A percentile compares a stretch with the other conserved stretches of the same genome.
These are phyloP conservation scores for Rhopalosiphum nymphaeae DNA, from an alignment of 2,888 invertebrate species.

Conservation along the genomic window DNA sequence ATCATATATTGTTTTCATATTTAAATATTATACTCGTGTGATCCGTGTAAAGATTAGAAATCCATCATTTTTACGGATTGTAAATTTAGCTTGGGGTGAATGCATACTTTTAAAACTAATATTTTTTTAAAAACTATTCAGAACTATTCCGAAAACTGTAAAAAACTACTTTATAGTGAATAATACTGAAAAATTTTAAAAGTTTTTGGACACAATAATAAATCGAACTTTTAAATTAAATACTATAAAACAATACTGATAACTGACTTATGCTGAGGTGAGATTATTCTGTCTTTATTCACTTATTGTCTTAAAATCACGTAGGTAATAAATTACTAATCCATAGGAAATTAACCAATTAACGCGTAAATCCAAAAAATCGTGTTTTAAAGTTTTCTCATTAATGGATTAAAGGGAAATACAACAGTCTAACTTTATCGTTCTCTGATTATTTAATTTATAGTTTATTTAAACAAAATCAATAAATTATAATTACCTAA, in stretches of 20 bases:
- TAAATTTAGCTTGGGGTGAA: background rate
- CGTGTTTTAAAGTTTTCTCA: background rate
- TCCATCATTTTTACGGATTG: background rate
- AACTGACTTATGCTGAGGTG: background rate
- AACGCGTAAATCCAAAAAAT: background rate
- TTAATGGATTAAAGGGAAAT: background rate
- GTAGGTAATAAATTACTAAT: background rate
- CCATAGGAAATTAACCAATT: background rate
- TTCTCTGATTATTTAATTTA: background rate
- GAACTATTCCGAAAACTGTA: background rate
- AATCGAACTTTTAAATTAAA: background rate
- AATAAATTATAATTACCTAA: background rate
- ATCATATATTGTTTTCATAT: background rate
- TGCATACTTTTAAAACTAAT: background rate
- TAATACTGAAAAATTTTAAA: background rate
- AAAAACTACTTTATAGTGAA: background rate
- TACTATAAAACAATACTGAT: background rate
- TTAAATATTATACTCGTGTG: background rate
- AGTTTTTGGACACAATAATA: background rate
- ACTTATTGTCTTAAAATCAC: background rate
- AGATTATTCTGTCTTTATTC: background rate
- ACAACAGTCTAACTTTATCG: background rate
- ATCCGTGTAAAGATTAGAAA: background rate
- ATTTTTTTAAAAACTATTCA: background rate
- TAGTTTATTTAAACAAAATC: background rate